phyloP scores from a whole-genome alignment of 2,888 invertebrate species.

The Nemotelus nigrinus region DNA sequence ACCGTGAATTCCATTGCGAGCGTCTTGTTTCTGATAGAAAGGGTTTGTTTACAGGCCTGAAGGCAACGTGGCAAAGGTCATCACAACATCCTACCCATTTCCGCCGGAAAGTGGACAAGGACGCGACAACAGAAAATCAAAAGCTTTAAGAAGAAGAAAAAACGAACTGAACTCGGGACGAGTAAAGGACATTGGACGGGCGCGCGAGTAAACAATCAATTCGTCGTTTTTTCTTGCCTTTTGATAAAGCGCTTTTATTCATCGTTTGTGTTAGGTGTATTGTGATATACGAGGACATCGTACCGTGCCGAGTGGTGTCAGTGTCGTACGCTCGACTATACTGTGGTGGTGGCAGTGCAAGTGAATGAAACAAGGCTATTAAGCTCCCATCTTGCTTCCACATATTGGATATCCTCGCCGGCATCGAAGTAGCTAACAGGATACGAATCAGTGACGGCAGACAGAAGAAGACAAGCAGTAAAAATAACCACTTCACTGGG shows the following conservation, averaged over 20 bases:
- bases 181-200: conserved; percentile 36
- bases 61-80: conserved; percentile 40
- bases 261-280: not conserved
- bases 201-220: conserved; percentile 37
- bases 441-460: not conserved
- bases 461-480: not conserved
- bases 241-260: not conserved
- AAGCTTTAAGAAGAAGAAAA: not conserved
- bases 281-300: not conserved
- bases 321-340: not conserved
- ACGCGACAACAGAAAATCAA: conserved; percentile 32
- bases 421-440: conserved; percentile 9
- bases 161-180: conserved; percentile 18
- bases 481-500: not conserved
- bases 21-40: conserved; percentile 38
- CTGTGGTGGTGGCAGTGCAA: not conserved
- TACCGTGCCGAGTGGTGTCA: conserved; percentile 35
- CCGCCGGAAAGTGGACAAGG: conserved; percentile 31
- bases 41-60: conserved; percentile 43
- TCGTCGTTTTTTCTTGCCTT: not conserved
- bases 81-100: conserved; percentile 25
- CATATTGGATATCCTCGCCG: not conserved
- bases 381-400: conserved; percentile 8
- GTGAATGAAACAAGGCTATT: conserved; percentile 12
- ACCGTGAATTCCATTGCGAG: not conserved